Evolutionary conservation across 1,140 invertebrate genomes (phyloP).

Genomic region (Macrostomum lignano): DNA sequence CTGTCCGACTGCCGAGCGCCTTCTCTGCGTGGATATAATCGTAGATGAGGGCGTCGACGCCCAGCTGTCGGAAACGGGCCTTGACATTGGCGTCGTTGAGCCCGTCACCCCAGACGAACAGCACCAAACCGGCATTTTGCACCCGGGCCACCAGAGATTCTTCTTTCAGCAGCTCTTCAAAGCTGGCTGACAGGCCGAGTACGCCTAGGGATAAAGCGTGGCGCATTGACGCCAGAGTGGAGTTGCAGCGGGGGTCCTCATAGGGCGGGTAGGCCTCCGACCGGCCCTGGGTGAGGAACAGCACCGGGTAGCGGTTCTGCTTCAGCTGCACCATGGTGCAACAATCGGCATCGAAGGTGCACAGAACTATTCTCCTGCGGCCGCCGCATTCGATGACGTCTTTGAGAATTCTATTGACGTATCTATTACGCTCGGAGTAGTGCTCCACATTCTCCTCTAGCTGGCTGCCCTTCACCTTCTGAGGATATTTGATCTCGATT

Average conservation of each 20-base stretch:
- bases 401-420: constrained; percentile 59
- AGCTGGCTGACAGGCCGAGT: constrained; percentile 57
- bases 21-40: constrained; percentile 36
- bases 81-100: constrained; percentile 64
- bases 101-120: constrained; percentile 85
- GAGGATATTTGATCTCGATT: no score
- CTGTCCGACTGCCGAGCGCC: no score
- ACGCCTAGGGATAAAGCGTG: constrained; percentile 33
- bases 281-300: constrained; percentile 61
- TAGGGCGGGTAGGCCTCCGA: constrained; percentile 50
- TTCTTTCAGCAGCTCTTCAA: constrained; percentile 58
- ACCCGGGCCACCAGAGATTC: constrained; percentile 44
- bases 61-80: constrained; percentile 48
- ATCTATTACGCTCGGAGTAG: constrained; percentile 63
- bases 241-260: constrained; percentile 47
- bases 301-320: constrained; percentile 72
- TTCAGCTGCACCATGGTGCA: constrained; percentile 55
- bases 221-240: constrained; percentile 46
- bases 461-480: no score
- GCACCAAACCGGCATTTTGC: constrained; percentile 43
- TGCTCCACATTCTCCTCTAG: no score
- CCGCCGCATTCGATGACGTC: constrained; percentile 42
- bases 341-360: constrained; percentile 73
- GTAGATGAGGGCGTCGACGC: constrained; percentile 67
- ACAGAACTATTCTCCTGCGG: constrained; percentile 52